A percentile compares a stretch with the other conserved stretches of the same genome.
Conservation (phyloP, 2,113 vertebrate species). For the chimpanzee (Pan troglodytes) region DNA sequence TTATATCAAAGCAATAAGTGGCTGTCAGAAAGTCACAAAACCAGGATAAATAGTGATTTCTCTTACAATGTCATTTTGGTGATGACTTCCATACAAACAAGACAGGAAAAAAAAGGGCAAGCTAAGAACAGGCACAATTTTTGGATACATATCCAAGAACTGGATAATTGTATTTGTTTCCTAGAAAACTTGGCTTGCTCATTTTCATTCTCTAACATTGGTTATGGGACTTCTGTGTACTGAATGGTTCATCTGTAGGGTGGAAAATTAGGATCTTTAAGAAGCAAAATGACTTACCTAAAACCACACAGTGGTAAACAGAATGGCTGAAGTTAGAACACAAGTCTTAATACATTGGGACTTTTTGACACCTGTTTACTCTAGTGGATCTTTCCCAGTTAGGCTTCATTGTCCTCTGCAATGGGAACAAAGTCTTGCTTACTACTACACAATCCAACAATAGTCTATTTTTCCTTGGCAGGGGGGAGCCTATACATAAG, state of each 20-base stretch:
- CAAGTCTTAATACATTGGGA: not conserved
- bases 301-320: not conserved
- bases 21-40: not conserved
- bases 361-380: not conserved
- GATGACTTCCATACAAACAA: not conserved
- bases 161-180: not conserved
- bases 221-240: not conserved
- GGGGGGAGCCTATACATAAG: not conserved
- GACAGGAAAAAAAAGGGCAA: not conserved
- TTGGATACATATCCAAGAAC: not conserved
- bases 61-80: not conserved
- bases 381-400: fast-evolving
- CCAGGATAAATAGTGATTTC: not conserved
- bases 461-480: not conserved
- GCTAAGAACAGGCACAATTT: not conserved
- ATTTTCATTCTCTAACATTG: not conserved
- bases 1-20: not conserved
- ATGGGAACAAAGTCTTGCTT: not conserved
- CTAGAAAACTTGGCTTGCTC: not conserved
- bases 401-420: not conserved
- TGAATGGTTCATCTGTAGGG: not conserved
- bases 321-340: not conserved
- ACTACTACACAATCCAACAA: not conserved
- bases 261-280: not conserved
- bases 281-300: not conserved